These are phyloP conservation scores for Callimorpha dominula DNA, from an alignment of 2,888 invertebrate species.

Conservation along the genomic window DNA sequence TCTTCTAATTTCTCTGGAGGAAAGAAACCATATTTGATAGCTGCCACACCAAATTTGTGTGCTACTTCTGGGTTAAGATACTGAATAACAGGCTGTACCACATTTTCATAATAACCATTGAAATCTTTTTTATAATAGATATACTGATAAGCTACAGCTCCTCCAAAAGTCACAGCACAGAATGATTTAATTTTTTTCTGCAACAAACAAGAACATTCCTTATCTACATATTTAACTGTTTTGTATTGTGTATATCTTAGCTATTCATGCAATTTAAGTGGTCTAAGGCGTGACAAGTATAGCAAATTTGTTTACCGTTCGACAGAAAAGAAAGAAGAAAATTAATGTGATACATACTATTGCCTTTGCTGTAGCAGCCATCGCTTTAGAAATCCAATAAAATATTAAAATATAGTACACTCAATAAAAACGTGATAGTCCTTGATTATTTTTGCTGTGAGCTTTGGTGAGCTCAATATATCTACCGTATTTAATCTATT, in stretches of 20 bases:
- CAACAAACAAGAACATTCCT: constrained; percentile 49
- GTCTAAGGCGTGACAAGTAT: neutral
- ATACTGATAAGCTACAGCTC: constrained; percentile 88
- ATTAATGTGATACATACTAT: constrained; percentile 12
- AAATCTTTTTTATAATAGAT: constrained; percentile 91
- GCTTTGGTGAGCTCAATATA: neutral
- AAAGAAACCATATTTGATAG: constrained; percentile 92
- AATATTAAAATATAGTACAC: neutral
- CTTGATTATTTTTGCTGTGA: neutral
- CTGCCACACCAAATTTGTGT: constrained; percentile 92
- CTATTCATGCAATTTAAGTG: neutral
- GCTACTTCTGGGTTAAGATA: constrained; percentile 93
- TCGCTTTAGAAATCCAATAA: neutral
- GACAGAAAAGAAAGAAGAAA: neutral
- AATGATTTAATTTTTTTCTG: constrained; percentile 90
- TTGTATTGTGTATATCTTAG: too few relatives aligned
- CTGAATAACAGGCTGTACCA: constrained; percentile 90
- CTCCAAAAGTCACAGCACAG: constrained; percentile 88
- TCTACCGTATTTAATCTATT: neutral
- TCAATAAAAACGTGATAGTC: neutral
- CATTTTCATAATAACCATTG: constrained; percentile 91
- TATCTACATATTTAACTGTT: neutral
- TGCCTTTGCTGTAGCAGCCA: constrained; percentile 17
- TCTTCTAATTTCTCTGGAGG: constrained; percentile 88
- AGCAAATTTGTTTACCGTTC: neutral